Base-by-base conservation (phyloP, 2,888 invertebrate genomes). In the Ophonus ardosiacus region DNA sequence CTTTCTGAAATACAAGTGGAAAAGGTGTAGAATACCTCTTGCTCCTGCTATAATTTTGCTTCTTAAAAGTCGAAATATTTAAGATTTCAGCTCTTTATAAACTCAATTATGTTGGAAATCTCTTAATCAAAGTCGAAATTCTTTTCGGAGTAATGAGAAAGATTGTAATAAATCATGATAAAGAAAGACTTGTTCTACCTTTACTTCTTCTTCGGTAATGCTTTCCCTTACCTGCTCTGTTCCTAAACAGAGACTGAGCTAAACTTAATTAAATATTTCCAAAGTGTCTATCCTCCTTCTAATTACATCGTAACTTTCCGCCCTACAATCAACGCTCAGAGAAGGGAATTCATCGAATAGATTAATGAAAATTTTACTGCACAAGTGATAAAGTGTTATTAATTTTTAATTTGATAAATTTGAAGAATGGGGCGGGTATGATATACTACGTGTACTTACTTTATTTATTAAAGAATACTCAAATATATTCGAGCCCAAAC, bases 191-290 rank as follows among this genome's bases (percentile, higher is more conserved):
- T 51, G 31, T 31, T 31, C 31, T 31, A 31, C 31, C 31, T 31
- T 31, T n/a, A n/a, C n/a, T n/a, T 6, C 31, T 31, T 5, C 4
- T 3, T 4, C 0, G 31, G 31, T 31, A 31, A 31, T 51, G 43
- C 43, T 51, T 13, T 51, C 1, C 43, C 13, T 51, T 51, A 51
- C 43, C 43, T 51, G 43, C 7, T 13, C 43, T 5, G 43, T 13
- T 10, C 43, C 43, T 51, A 51, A 51, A 51, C 43, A 51, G 43
- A 51, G 43, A 51, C 57, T 78, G 7, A 18, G 61, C 63, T 59
- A 81, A 81, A 81, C 81, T 81, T 81, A 63, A 63, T 81, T 63
- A 61, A 81, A 81, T 81, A 81, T 81, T 81, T 81, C 63, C 63
- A 81, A 81, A 81, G 81, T 51, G 65, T 81, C 81, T 81, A 65